Evolutionary conservation across 1,140 invertebrate genomes (phyloP).

Genomic region (Meloidogyne floridensis): DNA sequence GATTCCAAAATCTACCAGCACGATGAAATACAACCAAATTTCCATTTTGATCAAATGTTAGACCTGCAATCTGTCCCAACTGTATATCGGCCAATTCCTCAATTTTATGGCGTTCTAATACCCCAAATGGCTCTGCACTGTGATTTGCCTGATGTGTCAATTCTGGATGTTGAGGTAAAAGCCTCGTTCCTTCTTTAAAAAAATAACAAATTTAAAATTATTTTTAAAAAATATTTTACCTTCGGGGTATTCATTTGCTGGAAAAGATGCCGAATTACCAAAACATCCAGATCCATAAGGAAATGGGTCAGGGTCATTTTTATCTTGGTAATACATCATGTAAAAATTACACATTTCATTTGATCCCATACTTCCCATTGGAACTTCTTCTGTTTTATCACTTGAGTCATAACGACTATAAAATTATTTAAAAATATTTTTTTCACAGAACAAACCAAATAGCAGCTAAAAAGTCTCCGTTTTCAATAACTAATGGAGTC

Average conservation of each 20-base stretch:
- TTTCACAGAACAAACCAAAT: constrained; percentile 40
- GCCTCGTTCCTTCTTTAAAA: constrained; percentile 46
- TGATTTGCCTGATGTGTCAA: constrained; percentile 64
- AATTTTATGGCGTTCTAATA: constrained; percentile 50
- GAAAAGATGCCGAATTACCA: constrained; percentile 29
- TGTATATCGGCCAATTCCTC: constrained; percentile 43
- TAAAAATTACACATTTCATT: constrained; percentile 67
- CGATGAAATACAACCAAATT: constrained; percentile 84
- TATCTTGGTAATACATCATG: constrained; percentile 65
- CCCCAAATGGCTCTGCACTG: constrained; percentile 54
- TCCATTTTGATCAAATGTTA: constrained; percentile 58
- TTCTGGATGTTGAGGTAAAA: constrained; percentile 61
- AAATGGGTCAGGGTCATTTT: constrained; percentile 56
- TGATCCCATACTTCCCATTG: constrained; percentile 59
- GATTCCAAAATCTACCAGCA: constrained; percentile 75
- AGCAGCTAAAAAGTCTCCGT: constrained; percentile 62
- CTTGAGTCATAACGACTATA: constrained; percentile 58
- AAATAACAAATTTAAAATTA: neutral
- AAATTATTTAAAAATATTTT: neutral
- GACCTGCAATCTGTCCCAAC: constrained; percentile 60
- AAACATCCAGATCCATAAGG: constrained; percentile 59
- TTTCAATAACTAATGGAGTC: constrained; percentile 47
- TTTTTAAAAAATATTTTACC: constrained; percentile 6
- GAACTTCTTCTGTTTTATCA: constrained; percentile 53
- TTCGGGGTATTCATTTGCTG: constrained; percentile 53